These are phyloP conservation scores for Acanthochromis polyacanthus DNA, from an alignment of 2,113 vertebrate species.

Conservation along the genomic window DNA sequence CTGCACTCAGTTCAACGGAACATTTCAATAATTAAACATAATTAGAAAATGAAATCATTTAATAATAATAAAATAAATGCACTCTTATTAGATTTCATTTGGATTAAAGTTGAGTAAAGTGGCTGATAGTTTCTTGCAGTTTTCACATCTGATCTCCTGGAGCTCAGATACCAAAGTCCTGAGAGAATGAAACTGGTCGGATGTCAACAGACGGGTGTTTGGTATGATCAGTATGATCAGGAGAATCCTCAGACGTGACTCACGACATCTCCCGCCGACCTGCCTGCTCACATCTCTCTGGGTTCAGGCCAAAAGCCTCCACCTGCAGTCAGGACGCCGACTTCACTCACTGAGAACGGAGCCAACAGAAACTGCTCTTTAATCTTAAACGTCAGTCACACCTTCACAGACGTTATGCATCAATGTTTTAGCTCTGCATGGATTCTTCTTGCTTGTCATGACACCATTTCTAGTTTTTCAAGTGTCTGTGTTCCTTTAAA, in stretches of 20 bases:
- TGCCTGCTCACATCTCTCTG: constrained; percentile 2
- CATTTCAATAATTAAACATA: not conserved
- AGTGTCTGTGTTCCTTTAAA: not conserved
- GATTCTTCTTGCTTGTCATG: too few relatives aligned
- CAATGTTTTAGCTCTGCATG: not conserved
- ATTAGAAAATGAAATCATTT: too few relatives aligned
- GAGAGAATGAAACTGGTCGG: not conserved
- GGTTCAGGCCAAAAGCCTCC: constrained; percentile 8
- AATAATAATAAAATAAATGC: not conserved
- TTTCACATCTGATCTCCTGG: not conserved
- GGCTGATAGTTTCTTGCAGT: not conserved
- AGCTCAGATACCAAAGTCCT: not conserved
- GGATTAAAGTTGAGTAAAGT: not conserved
- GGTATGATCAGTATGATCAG: constrained; percentile 25
- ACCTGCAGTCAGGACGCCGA: not conserved
- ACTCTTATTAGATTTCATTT: too few relatives aligned
- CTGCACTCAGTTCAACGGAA: too few relatives aligned
- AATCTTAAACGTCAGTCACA: not conserved
- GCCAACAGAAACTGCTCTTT: not conserved
- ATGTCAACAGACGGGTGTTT: not conserved
- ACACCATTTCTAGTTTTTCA: too few relatives aligned
- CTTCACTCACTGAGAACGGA: not conserved
- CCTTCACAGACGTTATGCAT: not conserved
- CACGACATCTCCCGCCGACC: constrained; percentile 24
- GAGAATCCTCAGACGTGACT: constrained; percentile 41